A percentile compares a stretch with the other conserved stretches of the same genome.
phyloP scores from a whole-genome alignment of 1,140 invertebrate species.

The Scylla paramamosain region DNA sequence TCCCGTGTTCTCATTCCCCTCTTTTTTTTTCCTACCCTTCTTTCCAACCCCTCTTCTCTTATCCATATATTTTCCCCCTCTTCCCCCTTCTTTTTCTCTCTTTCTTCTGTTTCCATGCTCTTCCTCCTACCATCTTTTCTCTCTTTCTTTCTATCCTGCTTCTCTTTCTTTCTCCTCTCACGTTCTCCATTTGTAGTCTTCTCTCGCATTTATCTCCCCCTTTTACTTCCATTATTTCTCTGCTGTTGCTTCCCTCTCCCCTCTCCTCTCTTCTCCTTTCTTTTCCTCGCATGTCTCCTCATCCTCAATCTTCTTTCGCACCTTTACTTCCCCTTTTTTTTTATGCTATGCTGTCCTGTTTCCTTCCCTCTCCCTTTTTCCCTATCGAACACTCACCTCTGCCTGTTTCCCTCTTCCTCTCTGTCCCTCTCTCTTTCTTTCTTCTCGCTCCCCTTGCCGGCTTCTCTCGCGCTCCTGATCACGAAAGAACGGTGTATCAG shows the following conservation, averaged over 20 bases:
- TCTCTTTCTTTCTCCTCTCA: not conserved
- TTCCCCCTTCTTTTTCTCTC: no score
- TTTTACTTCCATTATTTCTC: not conserved
- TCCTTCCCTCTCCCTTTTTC: not conserved
- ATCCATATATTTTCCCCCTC: no score
- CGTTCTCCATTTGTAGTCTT: no score
- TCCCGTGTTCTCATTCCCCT: no score
- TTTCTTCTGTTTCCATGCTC: no score
- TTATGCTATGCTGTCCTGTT: not conserved
- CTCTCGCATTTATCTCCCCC: not conserved
- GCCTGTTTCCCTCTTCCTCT: not conserved
- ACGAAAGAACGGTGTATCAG: no score
- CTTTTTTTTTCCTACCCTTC: not conserved
- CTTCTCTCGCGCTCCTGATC: no score
- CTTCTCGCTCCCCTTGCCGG: not conserved
- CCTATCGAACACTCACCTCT: no score
- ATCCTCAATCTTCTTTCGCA: not conserved
- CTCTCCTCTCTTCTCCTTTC: not conserved
- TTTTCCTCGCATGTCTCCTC: no score
- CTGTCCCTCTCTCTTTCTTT: not conserved
- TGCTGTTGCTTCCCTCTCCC: not conserved
- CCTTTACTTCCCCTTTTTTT: not conserved
- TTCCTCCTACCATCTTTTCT: not conserved
- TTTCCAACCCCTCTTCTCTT: no score
- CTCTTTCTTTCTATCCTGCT: not conserved